phyloP scores from a whole-genome alignment of 2,888 invertebrate species.

The Philereme vetulata region DNA sequence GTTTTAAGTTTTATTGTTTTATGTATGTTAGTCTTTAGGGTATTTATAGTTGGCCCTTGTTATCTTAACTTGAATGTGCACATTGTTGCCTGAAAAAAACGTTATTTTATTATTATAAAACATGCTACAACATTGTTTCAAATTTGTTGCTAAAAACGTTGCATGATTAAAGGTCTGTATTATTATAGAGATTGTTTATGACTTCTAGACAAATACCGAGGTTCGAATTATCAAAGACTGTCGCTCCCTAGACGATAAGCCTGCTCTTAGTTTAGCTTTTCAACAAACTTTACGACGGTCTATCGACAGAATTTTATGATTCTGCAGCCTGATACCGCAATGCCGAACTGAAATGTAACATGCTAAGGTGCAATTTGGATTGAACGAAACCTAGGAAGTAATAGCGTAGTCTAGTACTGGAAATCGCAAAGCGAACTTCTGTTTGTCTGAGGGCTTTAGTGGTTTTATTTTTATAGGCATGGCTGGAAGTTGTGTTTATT shows the following conservation, averaged over 20 bases:
- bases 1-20: no score
- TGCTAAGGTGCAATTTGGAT: constrained; percentile 48
- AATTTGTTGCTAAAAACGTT: no score
- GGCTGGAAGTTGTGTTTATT: background rate
- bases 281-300: constrained; percentile 27
- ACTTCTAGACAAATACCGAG: background rate
- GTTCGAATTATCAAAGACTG: constrained; percentile 7
- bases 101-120: no score
- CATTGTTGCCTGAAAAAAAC: no score
- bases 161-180: no score
- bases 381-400: constrained; percentile 15
- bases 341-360: constrained; percentile 46
- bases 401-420: background rate
- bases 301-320: constrained; percentile 28
- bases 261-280: constrained; percentile 8
- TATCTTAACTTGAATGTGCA: no score
- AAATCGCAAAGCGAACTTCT: background rate
- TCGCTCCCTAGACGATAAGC: constrained; percentile 9
- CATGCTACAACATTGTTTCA: no score
- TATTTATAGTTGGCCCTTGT: no score
- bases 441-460: constrained; percentile 12
- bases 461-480: background rate
- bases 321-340: constrained; percentile 41
- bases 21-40: no score
- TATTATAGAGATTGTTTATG: no score